These are phyloP conservation scores for Apogon hyalosoma DNA, from an alignment of 2,797 vertebrate species.

Conservation along the genomic window DNA sequence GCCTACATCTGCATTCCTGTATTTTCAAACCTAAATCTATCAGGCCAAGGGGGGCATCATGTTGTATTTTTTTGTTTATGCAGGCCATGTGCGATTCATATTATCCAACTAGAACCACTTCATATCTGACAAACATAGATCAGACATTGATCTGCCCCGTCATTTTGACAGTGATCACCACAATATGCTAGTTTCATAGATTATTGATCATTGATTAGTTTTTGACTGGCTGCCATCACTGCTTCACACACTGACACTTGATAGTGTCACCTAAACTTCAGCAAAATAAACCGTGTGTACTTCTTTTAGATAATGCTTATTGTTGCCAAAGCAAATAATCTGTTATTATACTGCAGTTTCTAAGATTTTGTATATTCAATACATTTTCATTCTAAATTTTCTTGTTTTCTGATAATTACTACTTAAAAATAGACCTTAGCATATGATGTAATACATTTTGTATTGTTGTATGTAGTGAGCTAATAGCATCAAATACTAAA, in stretches of 20 bases:
- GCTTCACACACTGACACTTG: too few relatives aligned
- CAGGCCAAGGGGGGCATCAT: not conserved
- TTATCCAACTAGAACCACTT: too few relatives aligned
- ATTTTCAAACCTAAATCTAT: not conserved
- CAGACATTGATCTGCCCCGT: too few relatives aligned
- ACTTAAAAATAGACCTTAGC: not conserved
- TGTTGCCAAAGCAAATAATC: not conserved
- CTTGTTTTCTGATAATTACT: not conserved
- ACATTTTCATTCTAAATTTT: not conserved
- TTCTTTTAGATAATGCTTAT: not conserved
- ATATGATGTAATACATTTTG: slow-evolving; percentile 8
- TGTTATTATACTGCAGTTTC: not conserved
- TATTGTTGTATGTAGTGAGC: not conserved
- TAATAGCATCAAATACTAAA: not conserved
- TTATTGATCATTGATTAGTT: too few relatives aligned
- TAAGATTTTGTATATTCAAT: not conserved
- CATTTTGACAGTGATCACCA: too few relatives aligned
- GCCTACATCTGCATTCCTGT: not conserved
- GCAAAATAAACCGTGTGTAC: not conserved
- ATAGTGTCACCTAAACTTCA: too few relatives aligned
- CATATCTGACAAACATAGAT: too few relatives aligned
- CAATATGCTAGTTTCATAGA: too few relatives aligned
- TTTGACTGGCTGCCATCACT: too few relatives aligned
- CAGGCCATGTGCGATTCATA: not conserved
- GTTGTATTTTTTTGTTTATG: slow-evolving; percentile 10